Evolutionary conservation across 2,888 invertebrate genomes (phyloP).

Genomic region (Atethmia centrago): DNA sequence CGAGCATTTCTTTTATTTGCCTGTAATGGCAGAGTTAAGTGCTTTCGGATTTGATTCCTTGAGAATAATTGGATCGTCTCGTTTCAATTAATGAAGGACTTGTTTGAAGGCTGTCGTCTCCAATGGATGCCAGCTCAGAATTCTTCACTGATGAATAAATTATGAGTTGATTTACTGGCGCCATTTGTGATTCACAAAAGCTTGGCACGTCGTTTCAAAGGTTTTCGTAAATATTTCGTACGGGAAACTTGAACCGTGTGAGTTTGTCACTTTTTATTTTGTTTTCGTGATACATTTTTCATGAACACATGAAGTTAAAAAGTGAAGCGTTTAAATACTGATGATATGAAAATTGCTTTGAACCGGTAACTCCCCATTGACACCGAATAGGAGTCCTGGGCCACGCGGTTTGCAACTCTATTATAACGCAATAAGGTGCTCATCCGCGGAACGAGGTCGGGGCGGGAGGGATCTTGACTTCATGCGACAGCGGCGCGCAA

Average conservation of each 20-base stretch:
- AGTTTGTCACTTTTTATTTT: slow-evolving; percentile 7
- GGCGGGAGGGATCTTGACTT: too few species aligned
- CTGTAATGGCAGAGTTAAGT: slow-evolving; percentile 63
- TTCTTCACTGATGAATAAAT: slow-evolving; percentile 59
- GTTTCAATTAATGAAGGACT: slow-evolving; percentile 58
- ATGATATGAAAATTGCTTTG: slow-evolving; percentile 10
- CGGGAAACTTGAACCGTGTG: slow-evolving; percentile 6
- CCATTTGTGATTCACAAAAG: slow-evolving; percentile 57
- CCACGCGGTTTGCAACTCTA: too few species aligned
- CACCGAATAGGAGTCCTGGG: too few species aligned
- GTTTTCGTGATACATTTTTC: slow-evolving; percentile 18
- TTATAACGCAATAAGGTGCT: too few species aligned
- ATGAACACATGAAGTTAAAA: background rate
- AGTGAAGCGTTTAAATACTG: background rate
- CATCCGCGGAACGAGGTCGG: too few species aligned
- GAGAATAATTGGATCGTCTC: slow-evolving; percentile 63
- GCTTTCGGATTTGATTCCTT: slow-evolving; percentile 64
- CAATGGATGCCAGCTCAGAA: slow-evolving; percentile 43
- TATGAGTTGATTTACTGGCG: slow-evolving; percentile 53
- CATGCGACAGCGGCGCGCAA: too few species aligned
- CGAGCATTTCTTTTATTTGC: slow-evolving; percentile 61
- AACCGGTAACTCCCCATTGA: too few species aligned
- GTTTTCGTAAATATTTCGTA: slow-evolving; percentile 27
- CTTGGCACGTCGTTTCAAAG: slow-evolving; percentile 33
- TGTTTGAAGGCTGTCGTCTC: slow-evolving; percentile 47